phyloP scores from a whole-genome alignment of 1,140 invertebrate species.

The Aleiodes sp. region DNA sequence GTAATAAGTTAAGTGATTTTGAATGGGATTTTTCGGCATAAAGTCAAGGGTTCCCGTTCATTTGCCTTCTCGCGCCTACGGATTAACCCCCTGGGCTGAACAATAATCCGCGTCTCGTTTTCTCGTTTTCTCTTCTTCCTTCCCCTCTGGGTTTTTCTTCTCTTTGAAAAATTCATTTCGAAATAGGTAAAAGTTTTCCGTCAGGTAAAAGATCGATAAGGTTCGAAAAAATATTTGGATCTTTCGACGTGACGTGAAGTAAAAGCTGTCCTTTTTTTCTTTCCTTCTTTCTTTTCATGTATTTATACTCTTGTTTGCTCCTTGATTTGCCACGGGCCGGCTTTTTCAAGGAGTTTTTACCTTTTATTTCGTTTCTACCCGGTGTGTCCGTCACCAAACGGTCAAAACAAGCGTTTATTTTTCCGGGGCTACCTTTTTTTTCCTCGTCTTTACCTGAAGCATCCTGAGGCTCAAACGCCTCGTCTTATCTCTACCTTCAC shows the following conservation, averaged over 20 bases:
- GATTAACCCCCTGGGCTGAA: constrained; percentile 36
- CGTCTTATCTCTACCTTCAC: constrained; percentile 19
- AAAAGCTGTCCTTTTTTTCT: constrained; percentile 1
- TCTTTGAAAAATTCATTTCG: constrained; percentile 3
- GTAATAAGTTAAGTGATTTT: constrained; percentile 9
- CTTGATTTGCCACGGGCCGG: constrained; percentile 55
- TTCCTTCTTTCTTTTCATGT: constrained; percentile 22
- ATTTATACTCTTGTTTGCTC: constrained; percentile 60
- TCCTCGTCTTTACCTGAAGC: background rate
- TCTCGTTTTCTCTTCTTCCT: constrained; percentile 1
- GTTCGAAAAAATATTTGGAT: constrained; percentile 13
- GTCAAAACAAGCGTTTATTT: constrained; percentile 53
- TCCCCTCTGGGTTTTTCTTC: background rate
- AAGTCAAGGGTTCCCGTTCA: constrained; percentile 47
- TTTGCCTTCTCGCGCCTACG: constrained; percentile 41
- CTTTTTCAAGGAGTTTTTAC: constrained; percentile 23
- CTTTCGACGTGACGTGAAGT: background rate
- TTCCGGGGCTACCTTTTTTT: constrained; percentile 24
- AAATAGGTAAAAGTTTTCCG: background rate
- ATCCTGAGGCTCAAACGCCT: background rate
- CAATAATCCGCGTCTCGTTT: background rate
- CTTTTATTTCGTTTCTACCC: constrained; percentile 5
- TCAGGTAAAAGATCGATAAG: background rate
- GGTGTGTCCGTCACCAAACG: constrained; percentile 40
- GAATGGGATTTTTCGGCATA: constrained; percentile 29